Base-by-base conservation (phyloP, 2,888 invertebrate genomes). In the Andricus quercusramuli region DNA sequence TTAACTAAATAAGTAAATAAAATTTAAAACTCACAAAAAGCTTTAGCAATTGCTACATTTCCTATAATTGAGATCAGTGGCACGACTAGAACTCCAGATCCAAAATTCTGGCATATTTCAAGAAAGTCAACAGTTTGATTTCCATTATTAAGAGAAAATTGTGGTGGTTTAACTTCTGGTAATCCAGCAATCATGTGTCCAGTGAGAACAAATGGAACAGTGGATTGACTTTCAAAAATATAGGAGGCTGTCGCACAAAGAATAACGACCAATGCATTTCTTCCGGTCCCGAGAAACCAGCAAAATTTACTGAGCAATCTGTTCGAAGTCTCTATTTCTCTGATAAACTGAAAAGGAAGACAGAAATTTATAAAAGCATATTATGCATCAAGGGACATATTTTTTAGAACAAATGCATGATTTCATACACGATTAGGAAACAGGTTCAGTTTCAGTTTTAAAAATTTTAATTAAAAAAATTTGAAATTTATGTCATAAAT, bases 31-130 rank as follows among this genome's bases (percentile, higher is more conserved):
- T 95, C 93, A 97, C 97, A 95, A 92, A 97, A 97, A 79, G 96
- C 96, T 93, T 97, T 97, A n/a, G 96, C 97, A 83, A 97, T 97
- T 4, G 97, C 97, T 64, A 97, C 95, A 86, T 96, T 96, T 77
- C 96, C 96, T 70, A 97, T 94, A 79, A 97, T 95, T 1, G 96
- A 96, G 37, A 97, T 94, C 37, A 97, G 91, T 0, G 97, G 97
- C 3, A 97, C 95, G 5, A 97, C 94, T 32, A 95, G 87, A 56
- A 97, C 93, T 0, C 97, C 96, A 56, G 95, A 93, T 0, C 96
- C 96, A 77, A 97, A 93, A 87, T 95, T 94, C 79, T 94, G 91
- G 1, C 95, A 87, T 94, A 96, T 95, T 2, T 94, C 94, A 0
- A 91, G 87, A 29, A 95, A 94, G 0, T 91, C 90, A 64, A 93